Conservation (phyloP, 2,797 vertebrate genomes). For the Peromyscus melanophrys region DNA sequence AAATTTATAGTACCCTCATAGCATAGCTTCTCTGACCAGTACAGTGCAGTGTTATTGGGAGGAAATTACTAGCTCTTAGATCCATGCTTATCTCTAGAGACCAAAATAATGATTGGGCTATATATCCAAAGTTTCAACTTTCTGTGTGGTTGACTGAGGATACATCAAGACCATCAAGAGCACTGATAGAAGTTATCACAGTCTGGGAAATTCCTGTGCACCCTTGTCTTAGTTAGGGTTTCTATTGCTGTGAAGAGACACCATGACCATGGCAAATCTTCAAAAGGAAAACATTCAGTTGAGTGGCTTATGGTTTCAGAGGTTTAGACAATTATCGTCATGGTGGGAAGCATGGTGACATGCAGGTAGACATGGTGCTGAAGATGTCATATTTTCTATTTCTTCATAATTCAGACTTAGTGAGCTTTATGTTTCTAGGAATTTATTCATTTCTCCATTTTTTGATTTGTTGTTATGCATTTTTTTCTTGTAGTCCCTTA, state of each 20-base stretch:
- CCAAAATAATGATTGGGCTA: neutral
- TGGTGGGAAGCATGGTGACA: neutral
- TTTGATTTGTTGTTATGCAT: slow-evolving; percentile 24
- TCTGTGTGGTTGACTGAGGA: neutral
- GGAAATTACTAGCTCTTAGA: neutral
- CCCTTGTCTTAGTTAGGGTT: neutral
- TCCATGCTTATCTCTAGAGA: neutral
- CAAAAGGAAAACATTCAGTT: neutral
- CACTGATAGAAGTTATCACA: neutral
- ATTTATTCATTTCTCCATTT: slow-evolving; percentile 53
- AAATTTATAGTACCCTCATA: neutral
- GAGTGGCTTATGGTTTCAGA: neutral
- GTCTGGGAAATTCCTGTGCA: neutral
- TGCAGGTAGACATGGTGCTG: neutral
- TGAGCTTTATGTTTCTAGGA: slow-evolving; percentile 44
- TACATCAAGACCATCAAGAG: neutral
- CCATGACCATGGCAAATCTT: neutral
- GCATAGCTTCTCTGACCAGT: neutral
- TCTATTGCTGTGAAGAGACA: neutral
- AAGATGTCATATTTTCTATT: slow-evolving; percentile 19
- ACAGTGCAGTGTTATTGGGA: neutral
- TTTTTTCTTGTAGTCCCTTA: slow-evolving; percentile 16
- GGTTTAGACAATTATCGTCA: neutral
- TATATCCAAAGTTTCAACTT: neutral
- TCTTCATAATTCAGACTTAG: slow-evolving; percentile 29